These are phyloP conservation scores for Calyptomena viridis DNA, from an alignment of 2,113 vertebrate genomes.

Conservation along the genomic window DNA sequence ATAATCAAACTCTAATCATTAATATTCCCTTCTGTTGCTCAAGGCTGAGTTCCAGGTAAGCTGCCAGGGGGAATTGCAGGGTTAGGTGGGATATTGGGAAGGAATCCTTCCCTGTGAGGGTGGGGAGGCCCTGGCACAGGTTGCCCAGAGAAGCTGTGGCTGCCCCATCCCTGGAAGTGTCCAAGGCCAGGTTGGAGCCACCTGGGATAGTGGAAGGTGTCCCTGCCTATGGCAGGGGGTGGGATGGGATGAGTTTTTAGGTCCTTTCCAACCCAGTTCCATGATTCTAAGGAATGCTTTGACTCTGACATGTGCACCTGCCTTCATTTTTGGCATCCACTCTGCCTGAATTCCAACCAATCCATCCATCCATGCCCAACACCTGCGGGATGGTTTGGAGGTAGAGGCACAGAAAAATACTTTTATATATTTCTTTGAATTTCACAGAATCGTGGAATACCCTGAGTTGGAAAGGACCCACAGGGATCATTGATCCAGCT, in stretches of 20 bases:
- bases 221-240: not conserved
- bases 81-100: not conserved
- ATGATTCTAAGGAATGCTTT: not conserved
- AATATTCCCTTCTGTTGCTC: not conserved
- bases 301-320: not conserved
- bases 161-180: not conserved
- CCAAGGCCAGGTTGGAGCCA: not conserved
- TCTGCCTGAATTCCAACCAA: not conserved
- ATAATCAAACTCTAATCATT: too few species aligned
- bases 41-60: not conserved
- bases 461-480: not conserved
- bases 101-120: not conserved
- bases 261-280: not conserved
- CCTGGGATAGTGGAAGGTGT: rapidly evolving
- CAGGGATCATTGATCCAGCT: not conserved
- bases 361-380: too few species aligned
- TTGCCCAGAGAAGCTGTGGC: not conserved
- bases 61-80: not conserved
- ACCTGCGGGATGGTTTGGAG: not conserved
- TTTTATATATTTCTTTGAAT: not conserved
- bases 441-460: not conserved
- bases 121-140: not conserved
- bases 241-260: not conserved
- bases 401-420: not conserved
- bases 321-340: not conserved